Evolutionary conservation across 2,113 vertebrate genomes (phyloP).

Genomic region (Pterophyllum scalare): DNA sequence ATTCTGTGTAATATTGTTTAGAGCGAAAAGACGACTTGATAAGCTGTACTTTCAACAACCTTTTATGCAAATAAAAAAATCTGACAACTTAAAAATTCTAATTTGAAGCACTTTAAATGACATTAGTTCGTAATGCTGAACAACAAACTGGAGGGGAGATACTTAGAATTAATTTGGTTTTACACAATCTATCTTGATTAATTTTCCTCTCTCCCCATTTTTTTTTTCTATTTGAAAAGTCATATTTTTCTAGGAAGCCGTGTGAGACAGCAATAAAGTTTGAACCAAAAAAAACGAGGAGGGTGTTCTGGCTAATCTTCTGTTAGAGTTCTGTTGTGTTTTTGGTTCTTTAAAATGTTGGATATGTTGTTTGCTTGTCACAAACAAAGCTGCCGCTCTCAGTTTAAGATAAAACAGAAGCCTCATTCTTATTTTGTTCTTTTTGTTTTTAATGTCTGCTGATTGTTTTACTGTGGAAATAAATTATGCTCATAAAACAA

Average conservation of each 20-base stretch:
- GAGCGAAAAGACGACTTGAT: constrained; percentile 12
- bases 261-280: constrained; percentile 31
- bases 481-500: constrained; percentile 50
- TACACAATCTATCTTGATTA: background rate
- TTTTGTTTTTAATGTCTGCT: constrained; percentile 24
- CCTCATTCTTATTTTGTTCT: constrained; percentile 12
- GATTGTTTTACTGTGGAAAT: constrained; percentile 55
- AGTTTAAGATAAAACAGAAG: constrained; percentile 9
- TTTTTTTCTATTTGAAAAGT: constrained; percentile 6
- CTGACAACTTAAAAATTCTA: constrained; percentile 29
- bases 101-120: constrained; percentile 68
- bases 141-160: constrained; percentile 27
- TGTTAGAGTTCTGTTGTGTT: background rate
- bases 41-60: constrained; percentile 15
- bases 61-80: constrained; percentile 52
- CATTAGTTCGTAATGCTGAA: constrained; percentile 23
- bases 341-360: constrained; percentile 4
- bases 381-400: constrained; percentile 29
- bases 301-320: background rate
- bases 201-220: background rate
- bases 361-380: background rate
- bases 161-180: constrained; percentile 21
- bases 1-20: constrained; percentile 36
- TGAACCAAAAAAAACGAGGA: background rate
- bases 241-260: background rate